Conservation (phyloP, 2,888 invertebrate genomes). For the Rosalia funebris region DNA sequence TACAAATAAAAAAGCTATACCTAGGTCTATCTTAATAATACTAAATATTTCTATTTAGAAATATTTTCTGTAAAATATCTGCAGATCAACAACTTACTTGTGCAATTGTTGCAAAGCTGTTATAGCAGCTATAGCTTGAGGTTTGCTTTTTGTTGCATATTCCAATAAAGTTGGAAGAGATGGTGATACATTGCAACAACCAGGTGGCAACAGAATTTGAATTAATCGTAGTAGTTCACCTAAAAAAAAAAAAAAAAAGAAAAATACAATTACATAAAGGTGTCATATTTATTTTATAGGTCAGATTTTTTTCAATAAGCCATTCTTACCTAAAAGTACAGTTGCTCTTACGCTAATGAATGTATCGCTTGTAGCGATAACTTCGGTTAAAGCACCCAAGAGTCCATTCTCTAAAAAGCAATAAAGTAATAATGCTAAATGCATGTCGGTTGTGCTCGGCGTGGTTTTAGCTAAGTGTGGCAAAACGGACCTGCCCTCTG, state of each 20-base stretch:
- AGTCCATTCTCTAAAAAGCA: constrained; percentile 88
- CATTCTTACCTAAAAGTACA: constrained; percentile 81
- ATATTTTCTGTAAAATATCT: no score
- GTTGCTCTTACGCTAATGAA: constrained; percentile 93
- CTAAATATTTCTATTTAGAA: no score
- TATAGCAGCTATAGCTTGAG: constrained; percentile 85
- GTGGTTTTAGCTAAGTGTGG: constrained; percentile 87
- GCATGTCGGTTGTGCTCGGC: constrained; percentile 91
- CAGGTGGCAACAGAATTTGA: constrained; percentile 86
- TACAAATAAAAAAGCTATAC: no score
- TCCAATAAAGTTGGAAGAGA: constrained; percentile 85
- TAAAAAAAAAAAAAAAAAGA: constrained; percentile 57
- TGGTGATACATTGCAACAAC: constrained; percentile 84
- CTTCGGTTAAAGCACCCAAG: constrained; percentile 89
- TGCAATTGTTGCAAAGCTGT: constrained; percentile 82
- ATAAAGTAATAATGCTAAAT: constrained; percentile 87
- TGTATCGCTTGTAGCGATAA: constrained; percentile 88
- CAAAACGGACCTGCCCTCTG: constrained; percentile 85
- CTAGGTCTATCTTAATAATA: no score
- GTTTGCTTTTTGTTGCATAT: constrained; percentile 81
- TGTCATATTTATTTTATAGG: no score
- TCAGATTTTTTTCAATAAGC: no score
- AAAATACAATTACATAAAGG: no score
- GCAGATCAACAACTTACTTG: constrained; percentile 65
- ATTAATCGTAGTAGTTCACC: constrained; percentile 89